Evolutionary conservation across 2,113 vertebrate species (phyloP).

Genomic region (Connochaetes taurinus): DNA sequence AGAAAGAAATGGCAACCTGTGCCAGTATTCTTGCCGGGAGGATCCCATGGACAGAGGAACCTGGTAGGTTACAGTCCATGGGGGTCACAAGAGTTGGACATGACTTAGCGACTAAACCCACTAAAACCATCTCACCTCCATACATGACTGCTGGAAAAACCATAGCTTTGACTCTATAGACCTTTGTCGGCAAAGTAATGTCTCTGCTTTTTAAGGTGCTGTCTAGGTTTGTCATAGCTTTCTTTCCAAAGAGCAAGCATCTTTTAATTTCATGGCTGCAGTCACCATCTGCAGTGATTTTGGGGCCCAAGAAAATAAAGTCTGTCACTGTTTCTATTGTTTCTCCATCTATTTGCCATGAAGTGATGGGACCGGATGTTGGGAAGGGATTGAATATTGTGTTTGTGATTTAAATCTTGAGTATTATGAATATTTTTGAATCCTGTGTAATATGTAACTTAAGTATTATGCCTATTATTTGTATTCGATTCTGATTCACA

Average conservation of each 20-base stretch:
- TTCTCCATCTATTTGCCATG: neutral
- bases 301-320: neutral
- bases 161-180: neutral
- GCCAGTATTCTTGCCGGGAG: neutral
- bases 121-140: neutral
- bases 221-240: neutral
- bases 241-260: neutral
- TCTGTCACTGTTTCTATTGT: neutral
- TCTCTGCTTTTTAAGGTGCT: neutral
- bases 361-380: neutral
- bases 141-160: neutral
- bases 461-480: neutral
- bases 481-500: neutral
- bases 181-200: neutral
- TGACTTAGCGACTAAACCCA: neutral
- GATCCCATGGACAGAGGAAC: neutral
- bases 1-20: neutral
- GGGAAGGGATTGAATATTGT: neutral
- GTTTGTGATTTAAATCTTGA: neutral
- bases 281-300: neutral
- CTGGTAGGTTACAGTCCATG: rapidly evolving
- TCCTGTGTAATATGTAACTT: neutral
- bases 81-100: neutral
- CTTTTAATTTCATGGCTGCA: neutral
- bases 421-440: neutral